Evolutionary conservation across 1,140 invertebrate genomes (phyloP).

Genomic region (Anoplophora glabripennis): DNA sequence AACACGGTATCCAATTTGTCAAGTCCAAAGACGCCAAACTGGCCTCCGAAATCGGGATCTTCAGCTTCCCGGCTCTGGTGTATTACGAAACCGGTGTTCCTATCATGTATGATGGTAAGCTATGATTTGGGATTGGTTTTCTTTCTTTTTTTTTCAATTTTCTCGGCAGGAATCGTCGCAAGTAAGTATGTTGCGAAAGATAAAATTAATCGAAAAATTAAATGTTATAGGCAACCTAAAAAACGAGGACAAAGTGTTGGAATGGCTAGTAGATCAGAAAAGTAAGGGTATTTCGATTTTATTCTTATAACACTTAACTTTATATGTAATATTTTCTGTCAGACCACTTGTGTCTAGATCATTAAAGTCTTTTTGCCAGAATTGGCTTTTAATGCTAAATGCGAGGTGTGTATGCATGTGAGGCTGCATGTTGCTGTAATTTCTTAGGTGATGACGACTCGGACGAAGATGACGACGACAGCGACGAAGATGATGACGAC

Average conservation of each 20-base stretch:
- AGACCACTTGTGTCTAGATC: background rate
- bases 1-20: slow-evolving; percentile 84
- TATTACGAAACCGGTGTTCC: slow-evolving; percentile 92
- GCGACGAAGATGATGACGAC: slow-evolving; percentile 54
- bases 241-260: slow-evolving; percentile 92
- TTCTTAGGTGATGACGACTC: slow-evolving; percentile 48
- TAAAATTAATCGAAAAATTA: slow-evolving; percentile 4
- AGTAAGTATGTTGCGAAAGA: slow-evolving; percentile 21
- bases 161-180: slow-evolving; percentile 16
- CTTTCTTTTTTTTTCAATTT: slow-evolving; percentile 9
- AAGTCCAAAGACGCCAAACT: slow-evolving; percentile 88
- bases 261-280: slow-evolving; percentile 93
- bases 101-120: slow-evolving; percentile 91
- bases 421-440: slow-evolving; percentile 47
- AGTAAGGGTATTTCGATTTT: slow-evolving; percentile 64
- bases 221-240: slow-evolving; percentile 86
- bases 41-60: slow-evolving; percentile 87
- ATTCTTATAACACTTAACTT: slow-evolving; percentile 1
- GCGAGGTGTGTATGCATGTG: slow-evolving; percentile 40
- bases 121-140: slow-evolving; percentile 7
- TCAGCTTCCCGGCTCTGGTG: slow-evolving; percentile 84
- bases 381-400: slow-evolving; percentile 4
- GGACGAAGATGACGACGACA: slow-evolving; percentile 52
- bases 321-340: background rate
- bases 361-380: background rate